Evolutionary conservation across 2,113 vertebrate genomes (phyloP).

Genomic region (Carassius gibelio): DNA sequence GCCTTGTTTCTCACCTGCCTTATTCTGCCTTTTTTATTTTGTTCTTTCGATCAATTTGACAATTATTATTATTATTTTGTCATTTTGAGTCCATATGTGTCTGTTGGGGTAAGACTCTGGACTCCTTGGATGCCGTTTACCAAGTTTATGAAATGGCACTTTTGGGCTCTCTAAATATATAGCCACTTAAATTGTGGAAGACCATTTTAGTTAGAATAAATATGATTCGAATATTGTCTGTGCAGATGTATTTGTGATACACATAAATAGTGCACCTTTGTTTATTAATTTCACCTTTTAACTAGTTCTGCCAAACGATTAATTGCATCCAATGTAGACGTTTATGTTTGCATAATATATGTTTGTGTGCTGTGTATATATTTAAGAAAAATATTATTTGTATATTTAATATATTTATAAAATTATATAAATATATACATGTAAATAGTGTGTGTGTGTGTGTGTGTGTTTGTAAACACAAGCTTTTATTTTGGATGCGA

Average conservation of each 20-base stretch:
- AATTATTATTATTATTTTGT: neutral
- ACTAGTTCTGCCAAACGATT: too few species aligned
- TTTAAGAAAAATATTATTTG: too few species aligned
- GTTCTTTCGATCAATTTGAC: conserved; percentile 4
- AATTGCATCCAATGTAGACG: too few species aligned
- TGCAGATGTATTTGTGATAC: neutral
- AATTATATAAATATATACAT: too few species aligned
- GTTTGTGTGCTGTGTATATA: too few species aligned
- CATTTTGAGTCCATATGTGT: neutral
- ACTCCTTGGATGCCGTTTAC: neutral
- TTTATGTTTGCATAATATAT: too few species aligned
- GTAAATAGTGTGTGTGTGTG: too few species aligned
- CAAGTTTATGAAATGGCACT: conserved; percentile 9
- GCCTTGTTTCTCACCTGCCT: conserved; percentile 12
- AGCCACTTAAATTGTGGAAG: neutral
- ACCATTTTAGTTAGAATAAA: conserved; percentile 2
- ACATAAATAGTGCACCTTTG: neutral
- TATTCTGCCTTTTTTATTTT: conserved; percentile 20
- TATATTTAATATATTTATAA: too few species aligned
- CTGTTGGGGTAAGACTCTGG: neutral
- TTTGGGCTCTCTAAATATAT: conserved; percentile 6
- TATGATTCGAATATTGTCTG: neutral
- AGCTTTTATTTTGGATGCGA: too few species aligned
- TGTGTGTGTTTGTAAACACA: too few species aligned
- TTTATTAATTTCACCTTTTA: conserved; percentile 15